Conservation (phyloP, 2,888 invertebrate genomes). For the Frankliniella intonsa region DNA sequence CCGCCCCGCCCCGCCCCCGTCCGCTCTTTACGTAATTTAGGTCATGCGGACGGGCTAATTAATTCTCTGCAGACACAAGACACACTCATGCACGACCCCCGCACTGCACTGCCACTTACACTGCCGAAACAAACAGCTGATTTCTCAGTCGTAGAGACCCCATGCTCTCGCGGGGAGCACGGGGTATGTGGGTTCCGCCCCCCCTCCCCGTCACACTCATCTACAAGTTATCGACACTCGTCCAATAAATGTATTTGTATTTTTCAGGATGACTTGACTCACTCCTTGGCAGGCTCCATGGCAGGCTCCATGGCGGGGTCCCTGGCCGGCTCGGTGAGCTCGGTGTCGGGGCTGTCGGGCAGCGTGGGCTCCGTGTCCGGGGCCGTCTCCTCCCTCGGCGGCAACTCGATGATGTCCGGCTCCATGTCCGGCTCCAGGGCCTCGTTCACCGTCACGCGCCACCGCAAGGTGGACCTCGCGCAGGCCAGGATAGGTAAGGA, state of each 20-base stretch:
- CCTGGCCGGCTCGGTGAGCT: conserved; percentile 19
- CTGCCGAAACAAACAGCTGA: no score
- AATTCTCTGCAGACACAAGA: no score
- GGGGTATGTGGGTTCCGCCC: no score
- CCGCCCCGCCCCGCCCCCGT: no score
- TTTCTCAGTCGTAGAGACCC: no score
- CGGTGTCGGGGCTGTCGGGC: conserved; percentile 19
- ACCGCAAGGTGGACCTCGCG: conserved; percentile 58
- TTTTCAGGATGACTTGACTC: conserved; percentile 1
- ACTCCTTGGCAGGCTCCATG: conserved; percentile 6
- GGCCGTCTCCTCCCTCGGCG: neutral
- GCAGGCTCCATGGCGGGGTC: neutral
- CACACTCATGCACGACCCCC: no score
- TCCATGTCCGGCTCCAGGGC: conserved; percentile 47
- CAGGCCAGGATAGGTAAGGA: conserved; percentile 45
- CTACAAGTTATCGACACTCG: no score
- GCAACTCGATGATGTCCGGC: conserved; percentile 44
- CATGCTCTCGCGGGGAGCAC: no score
- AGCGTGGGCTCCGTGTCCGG: conserved; percentile 11
- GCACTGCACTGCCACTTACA: no score
- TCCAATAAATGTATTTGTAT: neutral
- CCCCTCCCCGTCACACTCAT: no score
- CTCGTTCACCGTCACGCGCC: conserved; percentile 58
- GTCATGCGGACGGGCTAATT: no score
- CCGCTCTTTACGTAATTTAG: no score